phyloP scores from a whole-genome alignment of 2,113 vertebrate species.

The Sander vitreus region DNA sequence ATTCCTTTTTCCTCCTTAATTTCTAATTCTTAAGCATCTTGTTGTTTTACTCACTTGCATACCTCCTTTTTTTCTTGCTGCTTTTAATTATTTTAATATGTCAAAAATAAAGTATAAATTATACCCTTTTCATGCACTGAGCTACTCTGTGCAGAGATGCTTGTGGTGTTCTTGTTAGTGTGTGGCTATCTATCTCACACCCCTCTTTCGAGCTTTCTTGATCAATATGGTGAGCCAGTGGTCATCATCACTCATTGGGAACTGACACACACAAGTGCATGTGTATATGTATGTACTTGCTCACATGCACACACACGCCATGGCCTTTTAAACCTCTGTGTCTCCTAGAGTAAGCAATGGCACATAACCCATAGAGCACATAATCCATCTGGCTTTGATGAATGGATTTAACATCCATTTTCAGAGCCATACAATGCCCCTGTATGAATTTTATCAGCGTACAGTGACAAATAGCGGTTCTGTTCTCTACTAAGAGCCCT shows the following conservation, averaged over 20 bases:
- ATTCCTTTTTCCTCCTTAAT: slow-evolving; percentile 55
- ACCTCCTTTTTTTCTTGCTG: slow-evolving; percentile 24
- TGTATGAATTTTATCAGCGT: slow-evolving; percentile 83
- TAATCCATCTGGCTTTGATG: slow-evolving; percentile 79
- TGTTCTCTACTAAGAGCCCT: slow-evolving; percentile 79
- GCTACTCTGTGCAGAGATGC: slow-evolving; percentile 18
- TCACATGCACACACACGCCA: slow-evolving; percentile 17
- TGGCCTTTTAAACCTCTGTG: slow-evolving; percentile 74
- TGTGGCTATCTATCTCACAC: slow-evolving; percentile 61
- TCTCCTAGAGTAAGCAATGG: slow-evolving; percentile 67
- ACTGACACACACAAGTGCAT: slow-evolving; percentile 56
- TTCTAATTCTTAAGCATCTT: slow-evolving; percentile 47
- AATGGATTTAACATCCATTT: slow-evolving; percentile 81
- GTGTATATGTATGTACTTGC: slow-evolving; percentile 42
- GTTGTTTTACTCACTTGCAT: slow-evolving; percentile 38
- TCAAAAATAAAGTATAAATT: slow-evolving; percentile 28
- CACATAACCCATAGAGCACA: slow-evolving; percentile 64
- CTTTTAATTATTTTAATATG: slow-evolving; percentile 50
- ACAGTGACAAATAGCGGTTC: slow-evolving; percentile 82
- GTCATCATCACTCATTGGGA: slow-evolving; percentile 76
- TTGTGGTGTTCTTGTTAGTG: slow-evolving; percentile 38
- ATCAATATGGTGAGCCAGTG: slow-evolving; percentile 76
- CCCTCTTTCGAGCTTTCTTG: slow-evolving; percentile 50
- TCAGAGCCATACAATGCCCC: slow-evolving; percentile 73
- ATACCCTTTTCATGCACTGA: not conserved